phyloP scores from a whole-genome alignment of 2,113 vertebrate species.

The Chaetodon auriga region DNA sequence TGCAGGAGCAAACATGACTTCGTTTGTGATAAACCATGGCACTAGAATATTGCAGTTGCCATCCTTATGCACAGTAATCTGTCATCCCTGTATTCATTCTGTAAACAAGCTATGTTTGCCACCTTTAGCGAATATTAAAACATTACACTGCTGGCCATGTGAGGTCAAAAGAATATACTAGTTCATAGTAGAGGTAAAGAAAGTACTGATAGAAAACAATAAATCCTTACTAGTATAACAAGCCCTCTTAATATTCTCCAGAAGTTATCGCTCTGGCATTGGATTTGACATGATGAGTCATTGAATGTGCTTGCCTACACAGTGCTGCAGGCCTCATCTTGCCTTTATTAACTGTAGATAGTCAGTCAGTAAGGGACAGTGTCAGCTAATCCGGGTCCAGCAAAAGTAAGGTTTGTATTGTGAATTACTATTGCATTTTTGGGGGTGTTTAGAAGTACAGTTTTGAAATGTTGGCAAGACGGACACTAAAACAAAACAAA shows the following conservation, averaged over 20 bases:
- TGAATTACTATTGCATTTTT: background rate
- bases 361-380: background rate
- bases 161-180: background rate
- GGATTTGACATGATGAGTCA: background rate
- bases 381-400: background rate
- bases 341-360: background rate
- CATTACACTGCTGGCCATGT: background rate
- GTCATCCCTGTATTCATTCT: background rate
- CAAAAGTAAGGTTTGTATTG: background rate
- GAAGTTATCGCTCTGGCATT: background rate
- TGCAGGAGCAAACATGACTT: background rate
- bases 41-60: background rate
- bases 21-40: background rate
- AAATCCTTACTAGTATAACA: background rate
- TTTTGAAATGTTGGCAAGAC: background rate
- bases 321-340: background rate
- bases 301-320: background rate
- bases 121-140: background rate
- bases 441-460: background rate
- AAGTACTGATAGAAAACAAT: background rate
- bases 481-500: background rate
- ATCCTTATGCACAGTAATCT: background rate
- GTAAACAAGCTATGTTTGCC: background rate
- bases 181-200: background rate
- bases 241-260: background rate